These are phyloP conservation scores for Numenius arquata DNA, from an alignment of 2,113 vertebrate species.

Conservation along the genomic window DNA sequence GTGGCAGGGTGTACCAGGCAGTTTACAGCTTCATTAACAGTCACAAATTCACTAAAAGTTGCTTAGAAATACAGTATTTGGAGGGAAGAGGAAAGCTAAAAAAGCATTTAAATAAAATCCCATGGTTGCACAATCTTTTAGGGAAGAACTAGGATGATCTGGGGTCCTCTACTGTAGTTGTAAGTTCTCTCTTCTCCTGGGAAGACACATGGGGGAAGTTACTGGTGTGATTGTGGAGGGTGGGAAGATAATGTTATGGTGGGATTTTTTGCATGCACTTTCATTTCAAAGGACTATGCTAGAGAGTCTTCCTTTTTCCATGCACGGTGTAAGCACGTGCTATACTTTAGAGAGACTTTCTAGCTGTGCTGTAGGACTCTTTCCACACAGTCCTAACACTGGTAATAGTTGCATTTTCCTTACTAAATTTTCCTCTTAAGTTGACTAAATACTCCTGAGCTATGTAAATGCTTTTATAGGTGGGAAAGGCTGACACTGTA, in stretches of 20 bases:
- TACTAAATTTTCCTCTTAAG: neutral
- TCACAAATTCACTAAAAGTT: neutral
- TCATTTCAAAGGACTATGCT: neutral
- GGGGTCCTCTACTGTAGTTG: neutral
- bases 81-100: neutral
- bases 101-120: neutral
- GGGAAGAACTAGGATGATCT: neutral
- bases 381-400: neutral
- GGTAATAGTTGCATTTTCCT: neutral
- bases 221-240: neutral
- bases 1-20: neutral
- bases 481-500: neutral
- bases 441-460: neutral
- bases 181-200: neutral
- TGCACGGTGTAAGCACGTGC: neutral
- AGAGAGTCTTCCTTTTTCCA: neutral
- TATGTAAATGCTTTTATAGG: neutral
- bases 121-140: neutral
- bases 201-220: neutral
- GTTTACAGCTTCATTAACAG: neutral
- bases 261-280: neutral
- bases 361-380: neutral
- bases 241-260: fast-evolving
- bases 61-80: neutral
- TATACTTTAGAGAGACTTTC: neutral